Base-by-base conservation (phyloP, 2,888 invertebrate species). In the Nemoura dubitans region DNA sequence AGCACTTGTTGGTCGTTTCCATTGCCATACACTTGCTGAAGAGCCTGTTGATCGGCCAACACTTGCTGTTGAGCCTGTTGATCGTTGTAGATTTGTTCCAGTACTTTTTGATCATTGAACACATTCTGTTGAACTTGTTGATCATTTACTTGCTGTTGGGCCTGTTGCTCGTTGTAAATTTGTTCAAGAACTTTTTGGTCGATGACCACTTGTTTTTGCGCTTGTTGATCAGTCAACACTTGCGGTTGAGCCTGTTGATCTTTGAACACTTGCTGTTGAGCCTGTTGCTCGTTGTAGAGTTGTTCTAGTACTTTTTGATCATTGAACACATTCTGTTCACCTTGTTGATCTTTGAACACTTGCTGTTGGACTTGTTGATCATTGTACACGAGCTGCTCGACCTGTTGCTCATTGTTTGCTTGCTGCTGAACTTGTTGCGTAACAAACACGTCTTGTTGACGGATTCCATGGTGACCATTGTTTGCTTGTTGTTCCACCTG, bases 341-440 rank as follows among this genome's bases (percentile, higher is more conserved):
- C 76, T 43, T 84, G 84, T 25, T 84, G 36, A 16, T 84, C 84
- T 16, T 84, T 42, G 21, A n/a, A 84, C 3, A 36, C 36, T 36
- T 84, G 85, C 82, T 86, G 85, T 85, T 85, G 84, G 59, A 21
- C 21, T 59, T 59, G 59, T 1, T 59, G 1, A 2, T 59, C 21
- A 59, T 59, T 59, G 59, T 59, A 16, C 36, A 36, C 36, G 3
- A 6, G 36, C 36, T 36, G 36, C 10, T 10, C 36, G 3, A 10
- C 36, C 10, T 36, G 36, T 36, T 36, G 36, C 3, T 36, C 36
- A 10, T 36, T 36, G 36, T 36, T 6, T 10, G 10, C 36, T 36
- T 36, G 36, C 36, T 36, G n/a, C n/a, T n/a, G n/a, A n/a, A n/a
- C n/a, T n/a, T n/a, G n/a, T n/a, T n/a, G n/a, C n/a, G n/a, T n/a